Base-by-base conservation (phyloP, 2,888 invertebrate species). In the Oligia fasciuncula region DNA sequence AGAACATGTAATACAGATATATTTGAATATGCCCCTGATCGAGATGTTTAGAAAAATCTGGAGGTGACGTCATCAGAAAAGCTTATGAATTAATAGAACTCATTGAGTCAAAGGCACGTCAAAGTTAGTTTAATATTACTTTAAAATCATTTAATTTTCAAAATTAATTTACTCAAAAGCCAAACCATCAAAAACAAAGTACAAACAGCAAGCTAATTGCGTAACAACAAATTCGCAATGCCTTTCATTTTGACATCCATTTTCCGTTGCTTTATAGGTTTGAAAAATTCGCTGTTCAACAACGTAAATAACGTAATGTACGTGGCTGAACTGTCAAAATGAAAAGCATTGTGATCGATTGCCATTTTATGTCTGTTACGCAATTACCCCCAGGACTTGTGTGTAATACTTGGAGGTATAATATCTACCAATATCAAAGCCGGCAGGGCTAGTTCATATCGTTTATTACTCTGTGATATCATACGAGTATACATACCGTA, bases 1-100 rank as follows among this genome's bases (percentile, higher is more conserved):
- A 23, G 51, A 17, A 69, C 35, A 29, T 81, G 43, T 73, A 35
- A 65, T 54, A 54, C 57, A 51, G 6, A 76, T 54, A 17, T 77
- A 49, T 60, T 51, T 35, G 40, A 73, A 72, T 74, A 35, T 57
- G 35, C 1, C 14, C 60, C 57, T 68, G 66, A 76, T 68, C 68
- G 57, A 63, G 6, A 17, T 49, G 35, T 35, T 80, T n/a, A 8
- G 1, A 51, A 8, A 40, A 54, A 69, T 69, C 23, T 82, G 40
- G 8, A 49, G 14, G 54, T 65, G 29, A 62, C 29, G 40, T 29
- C 46, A 62, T 62, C 1, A 19, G 62, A 23, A 68, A 76, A 57
- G 35, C 57, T 69, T 14, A 63, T 17, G 3, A 63, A 29, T 63
- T 57, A 23, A 9, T 57, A 11, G 23, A n/a, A 57, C 23, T 23